A percentile compares a stretch with the other conserved stretches of the same genome.
These are phyloP conservation scores for Neomicropteryx cornuta DNA, from an alignment of 1,140 invertebrate genomes.

Conservation along the genomic window DNA sequence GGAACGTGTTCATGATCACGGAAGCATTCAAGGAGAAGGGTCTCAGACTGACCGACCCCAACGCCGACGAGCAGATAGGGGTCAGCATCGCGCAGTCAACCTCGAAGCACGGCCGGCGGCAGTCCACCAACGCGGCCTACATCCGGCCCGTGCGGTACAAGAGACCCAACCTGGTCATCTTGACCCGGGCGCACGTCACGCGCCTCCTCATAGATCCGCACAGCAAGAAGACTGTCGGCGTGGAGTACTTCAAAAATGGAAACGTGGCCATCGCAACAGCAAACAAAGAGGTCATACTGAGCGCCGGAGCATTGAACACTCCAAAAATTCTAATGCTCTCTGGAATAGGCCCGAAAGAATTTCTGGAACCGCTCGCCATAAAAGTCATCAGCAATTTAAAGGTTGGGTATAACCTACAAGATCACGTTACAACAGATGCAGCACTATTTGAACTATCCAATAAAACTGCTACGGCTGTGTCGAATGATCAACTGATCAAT, in stretches of 20 bases:
- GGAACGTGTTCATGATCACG: constrained; percentile 40
- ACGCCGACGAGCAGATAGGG: constrained; percentile 42
- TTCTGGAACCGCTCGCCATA: constrained; percentile 44
- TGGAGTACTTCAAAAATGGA: constrained; percentile 53
- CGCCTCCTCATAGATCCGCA: constrained; percentile 59
- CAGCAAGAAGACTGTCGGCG: constrained; percentile 56
- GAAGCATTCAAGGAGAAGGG: constrained; percentile 49
- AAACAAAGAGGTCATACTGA: constrained; percentile 62
- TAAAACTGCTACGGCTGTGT: constrained; percentile 30
- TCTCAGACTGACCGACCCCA: constrained; percentile 41
- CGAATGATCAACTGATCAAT: constrained; percentile 26
- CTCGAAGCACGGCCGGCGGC: constrained; percentile 46
- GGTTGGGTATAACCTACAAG: constrained; percentile 71
- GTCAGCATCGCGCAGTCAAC: constrained; percentile 48
- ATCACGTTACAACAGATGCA: constrained; percentile 54
- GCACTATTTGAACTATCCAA: constrained; percentile 42
- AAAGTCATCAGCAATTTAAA: constrained; percentile 47
- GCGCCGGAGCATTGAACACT: constrained; percentile 57
- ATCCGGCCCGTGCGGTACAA: constrained; percentile 56
- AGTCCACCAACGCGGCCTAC: constrained; percentile 62
- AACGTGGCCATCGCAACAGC: constrained; percentile 32
- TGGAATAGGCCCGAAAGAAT: constrained; percentile 56
- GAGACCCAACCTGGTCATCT: constrained; percentile 58
- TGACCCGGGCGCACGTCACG: constrained; percentile 57
- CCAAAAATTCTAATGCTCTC: constrained; percentile 67